phyloP scores from a whole-genome alignment of 2,797 vertebrate species.

The Coracias cyanogaster region DNA sequence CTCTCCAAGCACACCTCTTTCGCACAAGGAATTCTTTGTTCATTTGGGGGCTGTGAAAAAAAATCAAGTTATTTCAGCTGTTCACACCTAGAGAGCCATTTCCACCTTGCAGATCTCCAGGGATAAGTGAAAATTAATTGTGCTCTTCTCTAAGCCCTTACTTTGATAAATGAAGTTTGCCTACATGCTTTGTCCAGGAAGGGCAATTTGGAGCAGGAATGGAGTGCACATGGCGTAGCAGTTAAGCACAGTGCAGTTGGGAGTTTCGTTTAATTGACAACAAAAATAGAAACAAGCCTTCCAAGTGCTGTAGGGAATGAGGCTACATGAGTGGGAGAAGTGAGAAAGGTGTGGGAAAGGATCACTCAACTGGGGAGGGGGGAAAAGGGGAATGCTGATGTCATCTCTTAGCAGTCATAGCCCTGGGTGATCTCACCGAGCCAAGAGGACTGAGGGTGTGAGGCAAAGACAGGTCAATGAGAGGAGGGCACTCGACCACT shows the following conservation, averaged over 20 bases:
- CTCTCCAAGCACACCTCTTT: not conserved
- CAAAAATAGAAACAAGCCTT: constrained; percentile 29
- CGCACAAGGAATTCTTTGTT: not conserved
- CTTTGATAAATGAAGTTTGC: constrained; percentile 28
- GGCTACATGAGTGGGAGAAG: not conserved
- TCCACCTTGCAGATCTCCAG: constrained; percentile 1
- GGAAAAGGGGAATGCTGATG: not conserved
- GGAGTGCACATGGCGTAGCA: not conserved
- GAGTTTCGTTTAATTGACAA: constrained; percentile 8
- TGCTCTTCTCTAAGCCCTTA: not conserved
- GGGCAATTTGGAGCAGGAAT: not conserved
- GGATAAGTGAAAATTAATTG: constrained; percentile 42
- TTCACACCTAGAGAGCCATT: not conserved
- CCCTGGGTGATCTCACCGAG: not conserved
- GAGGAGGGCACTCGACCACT: not conserved
- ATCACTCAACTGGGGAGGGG: not conserved
- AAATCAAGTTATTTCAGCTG: constrained; percentile 8
- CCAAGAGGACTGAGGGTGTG: not conserved
- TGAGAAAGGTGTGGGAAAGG: not conserved
- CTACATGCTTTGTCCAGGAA: not conserved
- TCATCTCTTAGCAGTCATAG: not conserved
- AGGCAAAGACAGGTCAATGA: not conserved
- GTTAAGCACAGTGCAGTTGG: not conserved
- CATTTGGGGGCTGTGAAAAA: not conserved
- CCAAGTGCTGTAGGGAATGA: not conserved